Base-by-base conservation (phyloP, 2,888 invertebrate species). In the Ornithoptera alexandrae region DNA sequence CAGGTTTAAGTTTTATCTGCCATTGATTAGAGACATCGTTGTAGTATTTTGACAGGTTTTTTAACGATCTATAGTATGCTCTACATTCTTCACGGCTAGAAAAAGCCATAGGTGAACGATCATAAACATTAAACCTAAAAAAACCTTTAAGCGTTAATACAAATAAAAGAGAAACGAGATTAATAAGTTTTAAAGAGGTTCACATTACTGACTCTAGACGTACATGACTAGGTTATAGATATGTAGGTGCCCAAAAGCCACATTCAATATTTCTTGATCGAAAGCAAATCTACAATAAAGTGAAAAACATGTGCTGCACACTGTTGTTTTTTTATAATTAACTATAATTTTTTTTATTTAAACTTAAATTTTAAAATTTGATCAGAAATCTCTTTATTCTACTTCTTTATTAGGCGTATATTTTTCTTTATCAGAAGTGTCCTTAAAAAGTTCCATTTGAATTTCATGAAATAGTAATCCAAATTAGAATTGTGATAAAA, bases 61-160 rank as follows among this genome's bases (percentile, higher is more conserved):
- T 90, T 63, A 95, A 84, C 56, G 94, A 93, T n/a, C 88, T 85
- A 79, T 96, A 96, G 81, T 95, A 96, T 18, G 88, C 80, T 22
- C 85, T 81, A 78, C 95, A 93, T 65, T 94, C 86, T 6, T 89
- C 81, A 30, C 85, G 78, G 57, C 89, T 92, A 0, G 93, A 81
- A 53, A 94, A 91, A 2, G 93, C 93, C 81, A 96, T 88, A 0
- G 95, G 90, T 0, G 95, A 94, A 4, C 97, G 94, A 82, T 97
- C 97, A 80, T 96, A 95, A 0, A 95, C 93, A 81, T 97, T 97
- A 82, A 94, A 96, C 76, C 95, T 94, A 79, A 50, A 75, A 75
- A 42, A n/a, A 0, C 6, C 4, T 46, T 50, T 4, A 53, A 4
- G 0, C 0, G 1, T n/a, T 53, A 53, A 53, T 18, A 53, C 53